phyloP scores from a whole-genome alignment of 2,888 invertebrate species.

The Oegoconia quadripuncta region DNA sequence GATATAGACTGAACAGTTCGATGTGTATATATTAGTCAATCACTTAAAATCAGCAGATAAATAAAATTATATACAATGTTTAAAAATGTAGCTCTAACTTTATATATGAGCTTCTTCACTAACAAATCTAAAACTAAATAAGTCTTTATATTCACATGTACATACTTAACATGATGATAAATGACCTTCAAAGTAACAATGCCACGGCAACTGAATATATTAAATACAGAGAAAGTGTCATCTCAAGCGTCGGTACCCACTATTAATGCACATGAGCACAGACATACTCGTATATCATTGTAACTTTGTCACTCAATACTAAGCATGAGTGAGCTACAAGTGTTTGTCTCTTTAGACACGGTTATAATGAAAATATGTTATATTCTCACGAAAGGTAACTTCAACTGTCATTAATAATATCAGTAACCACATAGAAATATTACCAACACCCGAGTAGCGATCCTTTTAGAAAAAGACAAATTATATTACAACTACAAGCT shows the following conservation, averaged over 20 bases:
- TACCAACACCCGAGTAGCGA: constrained; percentile 8
- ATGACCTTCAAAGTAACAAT: constrained; percentile 34
- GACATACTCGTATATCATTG: constrained; percentile 30
- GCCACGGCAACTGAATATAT: constrained; percentile 31
- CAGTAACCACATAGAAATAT: too few species aligned
- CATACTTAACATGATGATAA: constrained; percentile 28
- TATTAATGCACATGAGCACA: constrained; percentile 34
- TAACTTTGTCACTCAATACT: constrained; percentile 21
- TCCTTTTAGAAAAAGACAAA: constrained; percentile 18
- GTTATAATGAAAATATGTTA: constrained; percentile 8
- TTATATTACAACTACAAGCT: constrained; percentile 11
- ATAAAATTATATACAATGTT: too few species aligned
- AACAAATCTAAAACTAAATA: too few species aligned
- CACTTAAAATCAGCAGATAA: too few species aligned
- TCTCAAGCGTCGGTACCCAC: constrained; percentile 29
- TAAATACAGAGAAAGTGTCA: constrained; percentile 39
- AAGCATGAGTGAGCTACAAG: too few species aligned
- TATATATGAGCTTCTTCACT: too few species aligned
- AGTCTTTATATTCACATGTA: too few species aligned
- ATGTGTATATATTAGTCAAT: too few species aligned
- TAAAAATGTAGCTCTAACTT: too few species aligned
- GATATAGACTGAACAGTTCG: too few species aligned
- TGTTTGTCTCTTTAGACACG: constrained; percentile 16
- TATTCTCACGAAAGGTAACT: constrained; percentile 15
- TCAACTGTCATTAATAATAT: constrained; percentile 11